phyloP scores from a whole-genome alignment of 2,797 vertebrate genomes.

The Mionectes olivaceus region DNA sequence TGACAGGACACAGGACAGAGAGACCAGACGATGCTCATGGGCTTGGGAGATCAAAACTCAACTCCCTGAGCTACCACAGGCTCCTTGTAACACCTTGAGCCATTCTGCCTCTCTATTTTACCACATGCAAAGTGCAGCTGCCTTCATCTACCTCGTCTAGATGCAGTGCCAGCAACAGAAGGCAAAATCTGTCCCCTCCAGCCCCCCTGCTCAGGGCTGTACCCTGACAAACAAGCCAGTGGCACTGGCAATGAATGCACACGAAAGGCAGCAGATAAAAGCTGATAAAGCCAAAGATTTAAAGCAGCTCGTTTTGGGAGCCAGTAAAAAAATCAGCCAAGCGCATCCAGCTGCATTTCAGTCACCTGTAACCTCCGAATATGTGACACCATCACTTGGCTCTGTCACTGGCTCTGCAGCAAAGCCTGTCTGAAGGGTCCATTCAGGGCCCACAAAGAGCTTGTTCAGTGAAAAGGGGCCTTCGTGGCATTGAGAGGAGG shows the following conservation, averaged over 20 bases:
- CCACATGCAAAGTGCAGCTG: not conserved
- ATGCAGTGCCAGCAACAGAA: not conserved
- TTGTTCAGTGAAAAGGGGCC: not conserved
- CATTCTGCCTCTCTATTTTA: not conserved
- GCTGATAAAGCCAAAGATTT: not conserved
- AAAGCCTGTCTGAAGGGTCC: not conserved
- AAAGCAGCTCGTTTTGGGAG: not conserved
- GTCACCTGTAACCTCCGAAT: not conserved
- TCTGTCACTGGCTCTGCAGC: not conserved
- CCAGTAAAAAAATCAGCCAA: not conserved
- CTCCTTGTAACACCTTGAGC: not conserved
- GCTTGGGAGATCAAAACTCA: not conserved
- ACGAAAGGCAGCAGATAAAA: not conserved
- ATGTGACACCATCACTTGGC: not conserved
- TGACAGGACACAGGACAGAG: not conserved
- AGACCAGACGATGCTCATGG: fast-evolving
- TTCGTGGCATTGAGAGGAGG: not conserved
- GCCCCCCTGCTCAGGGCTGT: not conserved
- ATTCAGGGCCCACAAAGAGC: conserved; percentile 3
- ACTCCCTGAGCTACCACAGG: not conserved
- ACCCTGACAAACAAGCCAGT: not conserved
- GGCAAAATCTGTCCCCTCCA: not conserved
- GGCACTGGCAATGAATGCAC: fast-evolving
- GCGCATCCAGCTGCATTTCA: not conserved
- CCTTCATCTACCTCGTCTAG: not conserved